Evolutionary conservation across 2,888 invertebrate species (phyloP).

Genomic region (Gastracanthus pulcherrimus): DNA sequence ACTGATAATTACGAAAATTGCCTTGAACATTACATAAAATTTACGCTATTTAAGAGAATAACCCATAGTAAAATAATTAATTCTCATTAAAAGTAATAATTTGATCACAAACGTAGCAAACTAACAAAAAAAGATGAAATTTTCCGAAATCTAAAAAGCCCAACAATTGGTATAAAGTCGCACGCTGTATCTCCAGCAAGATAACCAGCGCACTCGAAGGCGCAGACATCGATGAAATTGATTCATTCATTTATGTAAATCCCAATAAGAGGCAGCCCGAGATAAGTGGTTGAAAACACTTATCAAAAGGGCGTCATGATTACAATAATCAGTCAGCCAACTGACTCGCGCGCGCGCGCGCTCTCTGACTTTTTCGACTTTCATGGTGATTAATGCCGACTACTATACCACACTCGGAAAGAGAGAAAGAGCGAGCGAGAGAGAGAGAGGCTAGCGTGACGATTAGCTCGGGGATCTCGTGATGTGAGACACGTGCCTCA

Average conservation of each 20-base stretch:
- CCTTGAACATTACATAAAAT: too few species aligned
- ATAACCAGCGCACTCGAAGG: background rate
- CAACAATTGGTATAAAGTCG: background rate
- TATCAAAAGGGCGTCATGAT: constrained; percentile 31
- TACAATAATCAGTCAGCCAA: constrained; percentile 42
- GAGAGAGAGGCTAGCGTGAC: constrained; percentile 36
- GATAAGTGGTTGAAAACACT: constrained; percentile 30
- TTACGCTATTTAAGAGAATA: too few species aligned
- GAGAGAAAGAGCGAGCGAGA: background rate
- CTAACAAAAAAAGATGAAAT: background rate
- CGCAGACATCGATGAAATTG: constrained; percentile 24
- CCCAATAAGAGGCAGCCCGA: background rate
- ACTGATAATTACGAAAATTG: too few species aligned
- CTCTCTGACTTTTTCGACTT: constrained; percentile 4
- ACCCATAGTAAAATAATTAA: too few species aligned
- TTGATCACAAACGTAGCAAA: too few species aligned
- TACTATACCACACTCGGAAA: background rate
- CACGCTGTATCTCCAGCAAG: background rate
- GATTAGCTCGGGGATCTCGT: constrained; percentile 48
- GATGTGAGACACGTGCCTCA: constrained; percentile 62
- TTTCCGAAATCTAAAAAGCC: too few species aligned
- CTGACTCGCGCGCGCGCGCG: background rate
- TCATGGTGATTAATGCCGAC: constrained; percentile 33
- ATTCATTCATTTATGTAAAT: constrained; percentile 41
- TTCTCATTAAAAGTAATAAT: too few species aligned